Evolutionary conservation across 2,797 vertebrate species (phyloP).

Genomic region (Gallinago stenura): DNA sequence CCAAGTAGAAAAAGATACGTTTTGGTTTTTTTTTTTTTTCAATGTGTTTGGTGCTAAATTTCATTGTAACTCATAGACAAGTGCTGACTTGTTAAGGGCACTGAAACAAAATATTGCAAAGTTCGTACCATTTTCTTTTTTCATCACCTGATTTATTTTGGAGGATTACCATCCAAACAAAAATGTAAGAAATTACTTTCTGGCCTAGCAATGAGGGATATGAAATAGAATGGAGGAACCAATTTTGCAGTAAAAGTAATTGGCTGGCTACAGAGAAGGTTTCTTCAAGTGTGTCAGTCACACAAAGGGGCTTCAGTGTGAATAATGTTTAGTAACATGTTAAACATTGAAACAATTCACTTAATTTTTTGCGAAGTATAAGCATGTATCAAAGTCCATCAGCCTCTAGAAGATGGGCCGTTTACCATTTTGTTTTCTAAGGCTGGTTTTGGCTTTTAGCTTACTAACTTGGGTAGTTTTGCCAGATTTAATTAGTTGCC

Average conservation of each 20-base stretch:
- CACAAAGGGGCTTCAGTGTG: neutral
- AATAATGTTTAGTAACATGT: neutral
- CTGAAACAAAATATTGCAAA: neutral
- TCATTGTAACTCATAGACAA: neutral
- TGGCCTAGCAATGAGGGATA: neutral
- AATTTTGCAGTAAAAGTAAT: neutral
- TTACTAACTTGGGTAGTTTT: neutral
- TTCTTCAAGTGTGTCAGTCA: neutral
- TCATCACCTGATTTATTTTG: neutral
- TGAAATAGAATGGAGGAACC: neutral
- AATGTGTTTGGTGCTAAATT: neutral
- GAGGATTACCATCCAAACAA: neutral
- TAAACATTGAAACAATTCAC: neutral
- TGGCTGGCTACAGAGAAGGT: neutral
- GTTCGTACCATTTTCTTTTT: neutral
- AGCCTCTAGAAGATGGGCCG: fast-evolving
- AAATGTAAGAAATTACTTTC: neutral
- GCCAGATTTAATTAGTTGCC: neutral
- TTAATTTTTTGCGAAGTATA: neutral
- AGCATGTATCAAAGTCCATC: neutral
- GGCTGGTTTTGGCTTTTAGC: neutral
- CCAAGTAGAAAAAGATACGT: neutral
- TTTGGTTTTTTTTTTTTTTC: neutral
- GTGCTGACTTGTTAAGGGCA: neutral
- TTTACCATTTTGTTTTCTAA: neutral